These are phyloP conservation scores for Coturnix japonica DNA, from an alignment of 2,113 vertebrate species.

Conservation along the genomic window DNA sequence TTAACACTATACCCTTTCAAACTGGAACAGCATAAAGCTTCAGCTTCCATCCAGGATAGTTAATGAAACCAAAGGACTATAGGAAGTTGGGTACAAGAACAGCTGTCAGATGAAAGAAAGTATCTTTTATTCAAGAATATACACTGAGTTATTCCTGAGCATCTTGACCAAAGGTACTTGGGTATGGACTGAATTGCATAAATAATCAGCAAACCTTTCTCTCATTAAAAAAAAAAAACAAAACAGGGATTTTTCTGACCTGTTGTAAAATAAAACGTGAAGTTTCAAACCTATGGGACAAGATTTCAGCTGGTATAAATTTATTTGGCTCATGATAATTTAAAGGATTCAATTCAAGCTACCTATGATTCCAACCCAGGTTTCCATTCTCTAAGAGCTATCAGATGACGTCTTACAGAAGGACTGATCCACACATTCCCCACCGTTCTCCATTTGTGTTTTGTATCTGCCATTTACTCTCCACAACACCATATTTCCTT, in stretches of 20 bases:
- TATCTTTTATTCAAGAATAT: neutral
- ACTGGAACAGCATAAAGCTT: neutral
- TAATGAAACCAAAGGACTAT: neutral
- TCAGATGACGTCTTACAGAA: neutral
- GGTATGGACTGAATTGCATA: neutral
- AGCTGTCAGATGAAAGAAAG: neutral
- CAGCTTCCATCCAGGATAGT: neutral
- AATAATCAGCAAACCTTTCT: neutral
- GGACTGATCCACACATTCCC: neutral
- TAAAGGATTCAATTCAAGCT: neutral
- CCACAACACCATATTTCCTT: neutral
- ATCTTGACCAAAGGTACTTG: neutral
- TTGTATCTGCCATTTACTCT: neutral
- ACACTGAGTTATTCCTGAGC: neutral
- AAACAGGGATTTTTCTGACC: neutral
- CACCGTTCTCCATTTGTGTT: neutral
- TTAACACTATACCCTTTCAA: neutral
- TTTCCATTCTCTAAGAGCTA: neutral
- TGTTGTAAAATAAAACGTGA: neutral
- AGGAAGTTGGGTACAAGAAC: neutral
- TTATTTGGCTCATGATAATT: neutral
- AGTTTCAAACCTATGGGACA: neutral
- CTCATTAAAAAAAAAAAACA: neutral
- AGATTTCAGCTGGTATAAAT: neutral
- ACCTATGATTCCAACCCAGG: neutral